These are phyloP conservation scores for Zelostemma sp. DNA, from an alignment of 1,140 invertebrate genomes.

Conservation along the genomic window DNA sequence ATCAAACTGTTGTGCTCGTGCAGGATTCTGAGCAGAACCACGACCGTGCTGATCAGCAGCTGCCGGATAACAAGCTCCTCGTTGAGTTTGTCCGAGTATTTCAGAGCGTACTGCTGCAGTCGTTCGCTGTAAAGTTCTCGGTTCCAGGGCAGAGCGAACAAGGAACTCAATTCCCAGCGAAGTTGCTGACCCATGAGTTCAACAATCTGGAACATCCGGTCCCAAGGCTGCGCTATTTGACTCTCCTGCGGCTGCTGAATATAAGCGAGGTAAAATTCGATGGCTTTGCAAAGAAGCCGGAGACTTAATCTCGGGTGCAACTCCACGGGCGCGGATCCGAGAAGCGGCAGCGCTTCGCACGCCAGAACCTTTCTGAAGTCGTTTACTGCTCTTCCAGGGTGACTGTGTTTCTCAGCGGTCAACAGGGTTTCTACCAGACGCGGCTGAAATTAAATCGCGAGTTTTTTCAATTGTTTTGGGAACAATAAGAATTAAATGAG, in stretches of 20 bases:
- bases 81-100: conserved; percentile 48
- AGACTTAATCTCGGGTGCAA: conserved; percentile 78
- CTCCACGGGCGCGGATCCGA: conserved; percentile 74
- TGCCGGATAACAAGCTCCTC: conserved; percentile 61
- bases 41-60: conserved; percentile 58
- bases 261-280: conserved; percentile 77
- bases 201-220: conserved; percentile 81
- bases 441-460: conserved; percentile 71
- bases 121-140: conserved; percentile 61
- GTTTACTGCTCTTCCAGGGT: conserved; percentile 75
- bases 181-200: conserved; percentile 82
- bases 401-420: conserved; percentile 81
- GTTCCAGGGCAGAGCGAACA: conserved; percentile 64
- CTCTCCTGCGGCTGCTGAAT: conserved; percentile 75
- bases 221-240: conserved; percentile 83
- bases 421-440: conserved; percentile 81
- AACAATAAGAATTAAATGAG: no score
- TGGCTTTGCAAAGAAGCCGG: conserved; percentile 73
- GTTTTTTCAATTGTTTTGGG: no score
- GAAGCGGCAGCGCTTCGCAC: conserved; percentile 80
- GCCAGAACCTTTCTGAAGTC: conserved; percentile 80
- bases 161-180: conserved; percentile 79
- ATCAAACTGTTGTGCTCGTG: conserved; percentile 60
- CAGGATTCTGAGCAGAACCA: conserved; percentile 62
- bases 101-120: conserved; percentile 58